Evolutionary conservation across 2,797 vertebrate genomes (phyloP).

Genomic region (Capromys pilorides): DNA sequence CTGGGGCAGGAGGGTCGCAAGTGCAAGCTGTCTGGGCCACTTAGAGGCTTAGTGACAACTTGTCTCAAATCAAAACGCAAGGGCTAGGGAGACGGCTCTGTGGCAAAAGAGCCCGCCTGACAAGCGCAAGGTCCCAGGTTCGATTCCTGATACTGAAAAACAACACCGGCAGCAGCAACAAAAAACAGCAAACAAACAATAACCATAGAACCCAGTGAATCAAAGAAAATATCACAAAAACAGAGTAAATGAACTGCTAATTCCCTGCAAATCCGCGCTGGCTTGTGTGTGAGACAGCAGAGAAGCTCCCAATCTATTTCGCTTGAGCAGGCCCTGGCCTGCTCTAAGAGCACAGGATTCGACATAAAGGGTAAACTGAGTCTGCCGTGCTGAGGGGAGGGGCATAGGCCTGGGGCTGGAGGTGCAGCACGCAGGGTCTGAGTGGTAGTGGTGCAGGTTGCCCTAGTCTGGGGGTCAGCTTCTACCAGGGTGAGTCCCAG

Average conservation of each 20-base stretch:
- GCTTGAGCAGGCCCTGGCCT: too few species aligned
- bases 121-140: too few species aligned
- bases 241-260: neutral
- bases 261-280: neutral
- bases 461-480: neutral
- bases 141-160: too few species aligned
- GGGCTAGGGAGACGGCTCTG: too few species aligned
- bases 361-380: neutral
- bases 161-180: neutral
- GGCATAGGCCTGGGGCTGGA: accelerated
- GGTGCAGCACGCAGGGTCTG: neutral
- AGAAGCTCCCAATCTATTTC: neutral
- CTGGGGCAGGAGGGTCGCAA: neutral
- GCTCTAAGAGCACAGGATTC: too few species aligned
- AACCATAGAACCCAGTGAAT: neutral
- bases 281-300: too few species aligned
- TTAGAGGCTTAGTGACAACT: neutral
- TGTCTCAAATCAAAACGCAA: neutral
- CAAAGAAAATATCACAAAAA: neutral
- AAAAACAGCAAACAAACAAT: neutral
- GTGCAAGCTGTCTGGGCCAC: neutral
- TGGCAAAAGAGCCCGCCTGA: too few species aligned
- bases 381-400: neutral
- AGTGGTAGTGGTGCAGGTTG: neutral
- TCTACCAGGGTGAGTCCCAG: neutral